Evolutionary conservation across 2,888 invertebrate genomes (phyloP), one percentile per base, ranked within the genome.

Genomic region (Gastracanthus pulcherrimus): DNA sequence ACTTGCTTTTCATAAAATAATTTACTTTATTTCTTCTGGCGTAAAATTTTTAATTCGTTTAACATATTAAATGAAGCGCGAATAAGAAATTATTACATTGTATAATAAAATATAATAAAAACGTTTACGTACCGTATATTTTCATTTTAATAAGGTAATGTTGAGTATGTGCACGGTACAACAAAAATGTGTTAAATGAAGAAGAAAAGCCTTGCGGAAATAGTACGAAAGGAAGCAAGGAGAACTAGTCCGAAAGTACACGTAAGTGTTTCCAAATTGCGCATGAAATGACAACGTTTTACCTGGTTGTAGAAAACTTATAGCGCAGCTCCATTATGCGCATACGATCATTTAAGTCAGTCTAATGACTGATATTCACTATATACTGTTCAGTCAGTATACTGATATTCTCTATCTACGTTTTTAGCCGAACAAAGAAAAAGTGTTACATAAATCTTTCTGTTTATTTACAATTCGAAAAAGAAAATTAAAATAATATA

Each of bases 221-320:
- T 7, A 36, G 38, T 66, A 34, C 31, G 48, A 38, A 36, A 36
- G 3, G 58, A 60, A 31, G 58, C 16, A 26, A 16, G 13, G 48
- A 48, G 19, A 48, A 69, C 29, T 19, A 38, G 26, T 41, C 41
- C 31, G 31, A 41, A 48, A 48, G n/a, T 64, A 7, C 36, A 38
- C 34, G 64, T 64, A 64, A 41, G 69, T 34, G 69, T 69, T 69
- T 67, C 16, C 26, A 48, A 69, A 69, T 29, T 48, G 31, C 31
- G 31, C n/a, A n/a, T 7, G 29, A 19, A 48, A 69, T 34, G 48
- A 51, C 45, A 19, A 31, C 48, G 69, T 69, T 69, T 69, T 48
- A 69, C 11, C 23, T 16, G 31, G 31, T 7, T n/a, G 29, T 29
- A 29, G 19, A 67, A 29, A 38, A 9, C 69, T 45, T 45, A 58